These are phyloP conservation scores for Ambastaia sidthimunki DNA, from an alignment of 2,797 vertebrate species.

Conservation along the genomic window DNA sequence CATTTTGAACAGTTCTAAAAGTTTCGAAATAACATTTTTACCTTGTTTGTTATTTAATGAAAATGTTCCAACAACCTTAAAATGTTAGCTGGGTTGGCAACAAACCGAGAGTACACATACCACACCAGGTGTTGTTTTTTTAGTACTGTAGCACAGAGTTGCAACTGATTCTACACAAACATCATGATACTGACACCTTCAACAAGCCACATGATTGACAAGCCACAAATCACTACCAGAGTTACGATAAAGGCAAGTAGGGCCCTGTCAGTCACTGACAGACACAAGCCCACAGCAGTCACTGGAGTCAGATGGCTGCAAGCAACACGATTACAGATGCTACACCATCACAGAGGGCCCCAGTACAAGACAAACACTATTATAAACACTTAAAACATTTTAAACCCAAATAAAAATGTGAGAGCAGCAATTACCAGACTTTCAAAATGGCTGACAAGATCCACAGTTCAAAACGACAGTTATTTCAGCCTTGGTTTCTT, in stretches of 20 bases:
- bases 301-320: slow-evolving; percentile 10
- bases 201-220: slow-evolving; percentile 58
- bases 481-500: background rate
- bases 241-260: slow-evolving; percentile 68
- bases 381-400: background rate
- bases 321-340: slow-evolving; percentile 11
- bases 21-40: no score
- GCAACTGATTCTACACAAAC: slow-evolving; percentile 41
- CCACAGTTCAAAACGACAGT: background rate
- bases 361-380: background rate
- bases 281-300: slow-evolving; percentile 44
- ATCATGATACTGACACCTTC: slow-evolving; percentile 44
- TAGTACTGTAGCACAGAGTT: slow-evolving; percentile 1
- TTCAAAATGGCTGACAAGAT: slow-evolving; percentile 16
- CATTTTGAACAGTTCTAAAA: no score
- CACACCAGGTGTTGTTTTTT: slow-evolving; percentile 10
- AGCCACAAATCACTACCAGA: slow-evolving; percentile 37
- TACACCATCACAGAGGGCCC: background rate
- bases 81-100: no score
- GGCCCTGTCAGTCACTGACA: slow-evolving; percentile 51
- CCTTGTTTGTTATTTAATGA: no score
- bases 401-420: background rate
- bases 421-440: background rate
- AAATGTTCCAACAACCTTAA: no score
- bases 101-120: background rate